These are phyloP conservation scores for Solea solea DNA, from an alignment of 2,113 vertebrate genomes.

Conservation along the genomic window DNA sequence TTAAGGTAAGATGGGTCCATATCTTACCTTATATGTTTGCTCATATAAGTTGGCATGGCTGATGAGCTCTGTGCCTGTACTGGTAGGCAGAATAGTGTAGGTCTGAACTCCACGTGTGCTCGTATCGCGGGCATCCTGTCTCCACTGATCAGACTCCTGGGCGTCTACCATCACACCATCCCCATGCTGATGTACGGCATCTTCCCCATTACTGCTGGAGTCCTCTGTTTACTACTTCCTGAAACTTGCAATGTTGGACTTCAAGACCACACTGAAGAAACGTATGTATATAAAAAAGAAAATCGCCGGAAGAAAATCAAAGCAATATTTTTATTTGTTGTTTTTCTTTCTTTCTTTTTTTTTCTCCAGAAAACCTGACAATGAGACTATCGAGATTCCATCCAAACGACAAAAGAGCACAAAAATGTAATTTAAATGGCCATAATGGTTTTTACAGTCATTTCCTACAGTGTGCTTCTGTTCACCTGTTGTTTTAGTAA, in stretches of 20 bases:
- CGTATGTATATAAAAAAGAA: conserved; percentile 48
- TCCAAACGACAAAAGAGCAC: background rate
- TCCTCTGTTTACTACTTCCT: conserved; percentile 82
- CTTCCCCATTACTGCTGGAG: conserved; percentile 67
- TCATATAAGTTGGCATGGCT: background rate
- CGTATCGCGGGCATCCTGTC: conserved; percentile 83
- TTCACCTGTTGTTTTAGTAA: no score
- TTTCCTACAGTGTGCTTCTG: no score
- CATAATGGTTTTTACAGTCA: no score
- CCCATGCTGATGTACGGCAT: conserved; percentile 85
- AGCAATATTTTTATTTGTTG: no score
- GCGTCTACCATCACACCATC: conserved; percentile 72
- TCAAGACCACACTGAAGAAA: conserved; percentile 69
- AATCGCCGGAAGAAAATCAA: no score
- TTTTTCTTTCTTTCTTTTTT: background rate
- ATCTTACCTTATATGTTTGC: background rate
- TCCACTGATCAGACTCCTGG: conserved; percentile 84
- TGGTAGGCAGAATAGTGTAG: conserved; percentile 85
- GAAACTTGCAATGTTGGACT: conserved; percentile 83
- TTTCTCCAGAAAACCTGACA: background rate
- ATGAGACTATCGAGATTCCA: background rate
- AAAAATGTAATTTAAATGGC: no score
- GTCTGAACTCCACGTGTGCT: conserved; percentile 82
- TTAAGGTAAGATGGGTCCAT: conserved; percentile 81
- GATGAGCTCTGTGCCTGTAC: background rate